Evolutionary conservation across 2,113 vertebrate genomes (phyloP), one percentile per base, ranked within the genome.

Genomic region (Arizona elegans): DNA sequence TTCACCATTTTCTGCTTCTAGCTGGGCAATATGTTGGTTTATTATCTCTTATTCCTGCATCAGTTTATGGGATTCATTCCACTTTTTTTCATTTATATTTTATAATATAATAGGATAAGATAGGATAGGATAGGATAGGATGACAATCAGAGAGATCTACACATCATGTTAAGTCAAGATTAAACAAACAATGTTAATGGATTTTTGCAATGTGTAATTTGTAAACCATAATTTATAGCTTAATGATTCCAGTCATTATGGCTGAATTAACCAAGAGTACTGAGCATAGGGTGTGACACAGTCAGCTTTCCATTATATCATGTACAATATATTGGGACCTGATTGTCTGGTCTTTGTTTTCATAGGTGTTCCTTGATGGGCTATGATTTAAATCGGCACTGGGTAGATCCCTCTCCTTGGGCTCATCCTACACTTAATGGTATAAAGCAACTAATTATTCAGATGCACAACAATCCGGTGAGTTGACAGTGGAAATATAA

Each of bases 311-410:
- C 33, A 75, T 13, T 26, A 19, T 21, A 47, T 10, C n/a, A n/a
- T 54, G 17, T 52, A 65, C 52, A 52, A 21, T 15, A 15, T 56
- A 13, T 43, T 65, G 33, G 86, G 12, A 33, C 3, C 1, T 93
- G 43, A 90, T 59, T 33, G 54, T 12, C 53, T 92, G 17, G 17
- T 86, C 23, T 93, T 2, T 96, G 3, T 96, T 93, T 96, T 1
- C 91, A 91, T 97, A 99, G 99, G 97, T 99, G 99, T 97, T 99
- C 99, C 94, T 96, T 99, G 96, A 99, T 99, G 99, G 99, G 99
- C 4, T 99, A 99, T 52, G 99, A 99, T 97, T 97, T 99, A 97
- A 99, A 99, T 97, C 98, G 99, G 47, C 99, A 99, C 97, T 99
- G 99, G 99, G 98, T 99, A 94, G 99, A 99, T 94, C 99, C 99